Percentiles rank a stretch among this genome's conserved stretches.
phyloP scores from a whole-genome alignment of 2,888 invertebrate genomes.

The Schizaphis graminum region DNA sequence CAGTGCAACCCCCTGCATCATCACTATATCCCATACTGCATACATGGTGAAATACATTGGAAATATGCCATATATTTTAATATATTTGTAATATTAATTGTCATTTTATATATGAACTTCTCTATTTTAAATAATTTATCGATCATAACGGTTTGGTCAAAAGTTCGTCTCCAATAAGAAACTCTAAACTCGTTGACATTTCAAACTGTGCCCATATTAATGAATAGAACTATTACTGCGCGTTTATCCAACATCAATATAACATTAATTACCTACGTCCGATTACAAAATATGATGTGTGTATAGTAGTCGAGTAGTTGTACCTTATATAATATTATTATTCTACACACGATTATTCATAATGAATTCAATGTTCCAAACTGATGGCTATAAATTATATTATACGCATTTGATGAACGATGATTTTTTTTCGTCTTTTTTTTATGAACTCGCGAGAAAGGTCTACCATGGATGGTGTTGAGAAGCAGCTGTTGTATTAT shows the following conservation, averaged over 20 bases:
- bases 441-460: neutral
- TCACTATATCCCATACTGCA: too few relatives aligned
- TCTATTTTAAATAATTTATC: too few relatives aligned
- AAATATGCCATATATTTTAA: too few relatives aligned
- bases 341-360: neutral
- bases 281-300: neutral
- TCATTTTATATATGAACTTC: too few relatives aligned
- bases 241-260: neutral
- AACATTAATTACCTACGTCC: neutral
- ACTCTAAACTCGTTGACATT: too few relatives aligned
- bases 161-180: too few relatives aligned
- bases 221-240: too few relatives aligned
- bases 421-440: neutral
- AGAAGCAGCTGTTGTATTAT: slow-evolving; percentile 41
- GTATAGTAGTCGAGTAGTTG: neutral
- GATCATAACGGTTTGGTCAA: too few relatives aligned
- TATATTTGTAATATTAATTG: too few relatives aligned
- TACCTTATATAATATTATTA: neutral
- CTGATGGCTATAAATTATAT: neutral
- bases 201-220: too few relatives aligned
- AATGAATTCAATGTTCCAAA: neutral
- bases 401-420: neutral
- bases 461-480: neutral
- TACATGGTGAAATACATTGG: too few relatives aligned
- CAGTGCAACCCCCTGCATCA: too few relatives aligned